phyloP scores from a whole-genome alignment of 2,888 invertebrate species.

The Yponomeuta plumbellus region DNA sequence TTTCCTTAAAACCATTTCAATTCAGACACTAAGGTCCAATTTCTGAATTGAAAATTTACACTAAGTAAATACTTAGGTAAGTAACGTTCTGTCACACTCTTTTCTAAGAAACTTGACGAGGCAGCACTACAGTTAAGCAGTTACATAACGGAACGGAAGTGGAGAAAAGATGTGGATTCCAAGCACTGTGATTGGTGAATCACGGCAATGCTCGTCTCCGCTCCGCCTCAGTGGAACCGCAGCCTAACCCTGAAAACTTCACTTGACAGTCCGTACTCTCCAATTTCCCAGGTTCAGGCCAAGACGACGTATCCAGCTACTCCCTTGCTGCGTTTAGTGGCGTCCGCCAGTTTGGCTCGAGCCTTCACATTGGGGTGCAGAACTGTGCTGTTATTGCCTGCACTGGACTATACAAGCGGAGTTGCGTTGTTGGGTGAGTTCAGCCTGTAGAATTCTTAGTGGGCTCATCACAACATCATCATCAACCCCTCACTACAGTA shows the following conservation, averaged over 20 bases:
- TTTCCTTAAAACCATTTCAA: not conserved
- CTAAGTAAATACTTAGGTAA: no score
- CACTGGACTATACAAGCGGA: slow-evolving; percentile 39
- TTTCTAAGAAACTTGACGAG: no score
- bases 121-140: no score
- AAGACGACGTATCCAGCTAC: slow-evolving; percentile 33
- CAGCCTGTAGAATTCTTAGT: not conserved
- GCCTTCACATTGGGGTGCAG: slow-evolving; percentile 40
- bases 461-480: no score
- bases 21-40: not conserved
- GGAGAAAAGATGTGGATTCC: no score
- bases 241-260: slow-evolving; percentile 13
- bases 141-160: no score
- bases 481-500: no score
- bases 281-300: slow-evolving; percentile 30
- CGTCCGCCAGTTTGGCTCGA: slow-evolving; percentile 30
- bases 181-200: no score
- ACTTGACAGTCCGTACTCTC: not conserved
- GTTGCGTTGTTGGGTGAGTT: slow-evolving; percentile 43
- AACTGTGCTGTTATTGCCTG: slow-evolving; percentile 47
- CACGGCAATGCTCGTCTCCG: no score
- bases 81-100: no score
- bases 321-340: slow-evolving; percentile 46
- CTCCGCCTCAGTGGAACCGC: no score
- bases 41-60: no score